phyloP scores from a whole-genome alignment of 2,113 vertebrate species.

The Pipra filicauda region DNA sequence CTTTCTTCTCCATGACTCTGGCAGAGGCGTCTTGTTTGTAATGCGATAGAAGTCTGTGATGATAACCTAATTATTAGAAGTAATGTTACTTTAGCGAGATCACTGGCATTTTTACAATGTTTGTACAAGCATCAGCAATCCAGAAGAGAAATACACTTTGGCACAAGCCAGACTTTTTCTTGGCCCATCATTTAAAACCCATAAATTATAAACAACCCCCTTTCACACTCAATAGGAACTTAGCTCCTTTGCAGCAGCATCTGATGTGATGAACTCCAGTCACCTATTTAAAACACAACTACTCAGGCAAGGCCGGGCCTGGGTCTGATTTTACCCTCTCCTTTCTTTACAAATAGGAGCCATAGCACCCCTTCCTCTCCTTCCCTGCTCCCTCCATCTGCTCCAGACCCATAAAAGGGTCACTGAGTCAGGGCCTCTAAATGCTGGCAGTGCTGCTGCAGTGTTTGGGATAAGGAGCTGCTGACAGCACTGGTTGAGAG shows the following conservation, averaged over 20 bases:
- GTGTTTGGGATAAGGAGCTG: not conserved
- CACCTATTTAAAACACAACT: slow-evolving; percentile 50
- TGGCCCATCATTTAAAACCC: slow-evolving; percentile 88
- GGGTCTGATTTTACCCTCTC: slow-evolving; percentile 15
- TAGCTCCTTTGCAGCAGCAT: slow-evolving; percentile 82
- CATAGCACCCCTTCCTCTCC: not conserved
- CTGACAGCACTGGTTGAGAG: not conserved
- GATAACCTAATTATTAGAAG: slow-evolving; percentile 48
- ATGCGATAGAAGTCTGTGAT: not conserved
- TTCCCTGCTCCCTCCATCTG: not conserved
- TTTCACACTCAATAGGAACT: slow-evolving; percentile 84
- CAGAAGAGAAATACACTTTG: slow-evolving; percentile 66
- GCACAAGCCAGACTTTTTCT: slow-evolving; percentile 80
- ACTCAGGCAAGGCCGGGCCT: not conserved
- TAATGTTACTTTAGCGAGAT: slow-evolving; percentile 22
- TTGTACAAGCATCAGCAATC: slow-evolving; percentile 51
- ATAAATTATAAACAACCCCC: slow-evolving; percentile 90
- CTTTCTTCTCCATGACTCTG: not conserved
- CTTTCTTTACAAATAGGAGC: not conserved
- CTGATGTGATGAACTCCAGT: slow-evolving; percentile 65
- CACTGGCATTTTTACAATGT: slow-evolving; percentile 35
- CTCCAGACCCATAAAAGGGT: not conserved
- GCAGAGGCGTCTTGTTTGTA: slow-evolving; percentile 8
- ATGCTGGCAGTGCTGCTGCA: not conserved
- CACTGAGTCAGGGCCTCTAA: not conserved